These are phyloP conservation scores for Microctonus hyperodae DNA, from an alignment of 2,888 invertebrate species.

Conservation along the genomic window DNA sequence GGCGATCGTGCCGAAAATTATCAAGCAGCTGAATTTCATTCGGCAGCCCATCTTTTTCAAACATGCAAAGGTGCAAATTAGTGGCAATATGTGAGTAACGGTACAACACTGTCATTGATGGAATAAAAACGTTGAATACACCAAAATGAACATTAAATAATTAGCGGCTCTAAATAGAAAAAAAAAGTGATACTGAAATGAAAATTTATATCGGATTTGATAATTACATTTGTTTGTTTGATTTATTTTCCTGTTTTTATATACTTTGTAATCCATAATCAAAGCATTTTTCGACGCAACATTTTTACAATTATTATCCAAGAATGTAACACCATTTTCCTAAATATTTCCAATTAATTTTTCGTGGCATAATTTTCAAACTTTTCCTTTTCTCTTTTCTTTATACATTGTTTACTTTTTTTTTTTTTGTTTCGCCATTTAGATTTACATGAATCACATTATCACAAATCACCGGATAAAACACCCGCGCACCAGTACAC, in stretches of 20 bases:
- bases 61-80: constrained; percentile 31
- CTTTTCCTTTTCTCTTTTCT: neutral
- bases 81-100: neutral
- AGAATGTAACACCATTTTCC: neutral
- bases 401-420: neutral
- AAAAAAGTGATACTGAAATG: neutral
- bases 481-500: constrained; percentile 23
- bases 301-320: neutral
- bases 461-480: constrained; percentile 22
- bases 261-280: neutral
- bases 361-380: neutral
- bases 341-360: neutral
- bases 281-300: neutral
- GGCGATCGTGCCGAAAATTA: constrained; percentile 29
- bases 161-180: neutral
- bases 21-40: constrained; percentile 26
- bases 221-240: neutral
- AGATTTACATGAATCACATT: constrained; percentile 5
- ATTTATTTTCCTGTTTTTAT: neutral
- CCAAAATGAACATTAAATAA: neutral
- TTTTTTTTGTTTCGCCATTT: neutral
- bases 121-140: neutral
- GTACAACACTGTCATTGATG: neutral
- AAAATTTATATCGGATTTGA: neutral
- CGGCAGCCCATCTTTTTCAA: constrained; percentile 9